These are phyloP conservation scores for Nannobrachium achirus DNA, from an alignment of 2,113 vertebrate species.

Conservation along the genomic window DNA sequence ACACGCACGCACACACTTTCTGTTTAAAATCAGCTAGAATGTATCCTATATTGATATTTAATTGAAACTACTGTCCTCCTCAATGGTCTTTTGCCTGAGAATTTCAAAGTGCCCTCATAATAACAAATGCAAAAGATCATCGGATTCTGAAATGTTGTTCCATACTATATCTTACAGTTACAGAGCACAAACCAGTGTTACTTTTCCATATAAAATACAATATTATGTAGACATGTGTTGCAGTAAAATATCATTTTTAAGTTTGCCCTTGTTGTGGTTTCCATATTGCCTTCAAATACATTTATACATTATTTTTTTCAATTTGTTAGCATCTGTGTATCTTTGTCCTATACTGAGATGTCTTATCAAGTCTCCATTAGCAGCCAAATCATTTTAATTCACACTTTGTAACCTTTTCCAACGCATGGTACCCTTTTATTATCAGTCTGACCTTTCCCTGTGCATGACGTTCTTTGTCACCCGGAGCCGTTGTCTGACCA, in stretches of 20 bases:
- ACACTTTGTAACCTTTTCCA: constrained; percentile 74
- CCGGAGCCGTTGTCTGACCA: constrained; percentile 70
- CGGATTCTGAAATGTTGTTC: too few species aligned
- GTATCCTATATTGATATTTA: constrained; percentile 56
- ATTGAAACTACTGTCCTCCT: constrained; percentile 48
- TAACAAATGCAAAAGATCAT: constrained; percentile 30
- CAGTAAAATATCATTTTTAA: too few species aligned
- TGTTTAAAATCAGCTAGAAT: constrained; percentile 63
- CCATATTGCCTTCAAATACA: too few species aligned
- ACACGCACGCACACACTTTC: too few species aligned
- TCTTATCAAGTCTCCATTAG: constrained; percentile 61
- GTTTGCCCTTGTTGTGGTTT: constrained; percentile 1
- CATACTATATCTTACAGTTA: constrained; percentile 17
- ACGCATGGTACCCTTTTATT: constrained; percentile 74
- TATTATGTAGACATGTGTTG: background rate
- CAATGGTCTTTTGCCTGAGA: constrained; percentile 40
- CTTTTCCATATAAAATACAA: constrained; percentile 13
- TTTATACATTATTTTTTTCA: too few species aligned
- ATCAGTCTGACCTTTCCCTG: constrained; percentile 79
- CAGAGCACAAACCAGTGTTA: too few species aligned
- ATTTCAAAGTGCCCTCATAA: constrained; percentile 16
- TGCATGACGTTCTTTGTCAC: constrained; percentile 72
- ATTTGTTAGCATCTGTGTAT: background rate
- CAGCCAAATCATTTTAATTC: constrained; percentile 55
- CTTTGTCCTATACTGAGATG: constrained; percentile 48